Base-by-base conservation (phyloP, 1,140 invertebrate genomes). In the Contarinia nasturtii region DNA sequence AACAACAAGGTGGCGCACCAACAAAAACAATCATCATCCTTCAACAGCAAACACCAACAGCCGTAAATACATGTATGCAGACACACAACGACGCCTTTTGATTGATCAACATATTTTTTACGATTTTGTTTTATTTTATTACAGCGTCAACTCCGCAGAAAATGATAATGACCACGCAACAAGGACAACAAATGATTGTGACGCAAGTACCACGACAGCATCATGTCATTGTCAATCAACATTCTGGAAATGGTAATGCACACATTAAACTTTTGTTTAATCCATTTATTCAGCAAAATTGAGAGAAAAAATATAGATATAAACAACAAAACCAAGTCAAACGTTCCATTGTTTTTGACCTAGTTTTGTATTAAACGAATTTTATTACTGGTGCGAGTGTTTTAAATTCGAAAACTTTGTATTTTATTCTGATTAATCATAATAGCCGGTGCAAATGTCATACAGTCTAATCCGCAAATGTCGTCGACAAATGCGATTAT, bases 11-110 rank as follows among this genome's bases (percentile, higher is more conserved):
- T 0, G 72, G 71, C 0, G 69, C 73, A 0, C 70, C 69, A 12
- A 67, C 76, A 0, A 81, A 81, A 52, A 81, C 79, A 0, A 80
- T 81, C 18, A 81, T 82, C 34, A 80, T 82, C 43, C 55, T 81
- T 14, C 79, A 81, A 52, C 77, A 76, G 21, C 76, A 78, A 51
- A 56, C 66, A 0, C 46, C 62, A 27, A 27, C 27, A 27, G 27
- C 27, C 3, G 27, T 27, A 10, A 27, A 27, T 27, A 27, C 27
- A 27, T 3, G 27, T 27, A 27, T 27, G 27, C 10, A 54, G 48
- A 34, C 49, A 52, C 27, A 27, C 10, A n/a, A n/a, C 51, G n/a
- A n/a, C n/a, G n/a, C n/a, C n/a, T 27, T 27, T 27, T 27, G 4
- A 27, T 27, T 27, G 27, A 27, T 27, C 27, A 27, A 27, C 27